Evolutionary conservation across 1,140 invertebrate species (phyloP), one percentile per base, ranked within the genome.

Genomic region (Gerris buenoi): DNA sequence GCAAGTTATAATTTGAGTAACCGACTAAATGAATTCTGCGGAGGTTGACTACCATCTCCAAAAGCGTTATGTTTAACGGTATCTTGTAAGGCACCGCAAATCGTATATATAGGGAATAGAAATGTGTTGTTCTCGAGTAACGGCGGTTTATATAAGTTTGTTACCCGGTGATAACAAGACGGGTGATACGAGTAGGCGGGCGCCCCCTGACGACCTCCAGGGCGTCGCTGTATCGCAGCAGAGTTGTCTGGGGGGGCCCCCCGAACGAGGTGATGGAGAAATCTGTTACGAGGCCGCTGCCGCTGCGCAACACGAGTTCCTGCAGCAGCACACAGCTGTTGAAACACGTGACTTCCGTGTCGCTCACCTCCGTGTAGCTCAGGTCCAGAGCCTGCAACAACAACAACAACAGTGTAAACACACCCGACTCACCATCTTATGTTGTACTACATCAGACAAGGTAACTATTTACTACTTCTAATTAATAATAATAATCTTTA

Each of bases 331-430:
- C 77, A 56, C 84, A 80, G 67, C 81, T 81, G 70, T 83, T 84
- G 65, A 88, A 83, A 68, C 85, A 84, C 56, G 84, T 82, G 22
- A 87, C 78, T 75, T 88, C 86, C 5, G 83, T 84, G 70, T 88
- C 86, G 14, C 82, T 83, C 14, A 88, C 79, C 0, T 81, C 80
- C 0, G 85, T 87, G 65, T 81, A 81, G 64, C 86, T 80, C 18
- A 88, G 74, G 72, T 88, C 86, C 26, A 88, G 74, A 23, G 81
- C 75, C 84, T 85, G 72, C 57, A 72, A 65, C 33, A 5, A n/a
- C n/a, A n/a, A n/a, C n/a, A n/a, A n/a, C n/a, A n/a, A n/a, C n/a
- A n/a, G n/a, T n/a, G n/a, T n/a, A n/a, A n/a, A n/a, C n/a, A n/a
- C n/a, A n/a, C n/a, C n/a, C n/a, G n/a, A n/a, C n/a, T n/a, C n/a